phyloP scores from a whole-genome alignment of 2,113 vertebrate species.

The Opisthocomus hoazin region DNA sequence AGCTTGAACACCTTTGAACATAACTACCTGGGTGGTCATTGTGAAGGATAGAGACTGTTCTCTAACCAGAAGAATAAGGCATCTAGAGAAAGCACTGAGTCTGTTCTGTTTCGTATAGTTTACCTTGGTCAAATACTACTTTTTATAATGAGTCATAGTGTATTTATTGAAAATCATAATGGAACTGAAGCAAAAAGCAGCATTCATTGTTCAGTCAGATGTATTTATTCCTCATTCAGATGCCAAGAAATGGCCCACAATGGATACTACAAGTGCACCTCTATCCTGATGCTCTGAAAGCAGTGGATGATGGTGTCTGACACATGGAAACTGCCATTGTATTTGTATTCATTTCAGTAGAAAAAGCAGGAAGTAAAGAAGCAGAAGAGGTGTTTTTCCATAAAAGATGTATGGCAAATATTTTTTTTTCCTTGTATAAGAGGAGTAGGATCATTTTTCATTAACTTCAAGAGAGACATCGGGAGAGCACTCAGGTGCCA shows the following conservation, averaged over 20 bases:
- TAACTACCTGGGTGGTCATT: neutral
- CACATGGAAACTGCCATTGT: neutral
- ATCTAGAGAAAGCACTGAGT: neutral
- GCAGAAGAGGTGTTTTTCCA: neutral
- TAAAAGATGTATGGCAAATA: rapidly evolving
- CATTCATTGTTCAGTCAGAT: neutral
- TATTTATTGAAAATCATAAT: neutral
- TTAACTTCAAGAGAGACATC: neutral
- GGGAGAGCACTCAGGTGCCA: neutral
- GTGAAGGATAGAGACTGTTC: neutral
- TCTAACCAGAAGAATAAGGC: neutral
- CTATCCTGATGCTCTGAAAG: neutral
- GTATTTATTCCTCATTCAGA: neutral
- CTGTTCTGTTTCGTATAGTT: neutral
- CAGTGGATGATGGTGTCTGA: neutral
- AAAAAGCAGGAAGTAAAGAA: neutral
- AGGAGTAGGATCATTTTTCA: neutral
- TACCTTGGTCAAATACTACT: neutral
- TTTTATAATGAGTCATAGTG: neutral
- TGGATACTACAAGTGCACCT: neutral
- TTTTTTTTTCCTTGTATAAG: neutral
- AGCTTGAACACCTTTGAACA: neutral
- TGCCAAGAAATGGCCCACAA: neutral
- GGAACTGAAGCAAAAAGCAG: neutral
- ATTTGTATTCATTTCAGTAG: neutral